phyloP scores from a whole-genome alignment of 2,888 invertebrate species.

The Tenthredo mesomela region DNA sequence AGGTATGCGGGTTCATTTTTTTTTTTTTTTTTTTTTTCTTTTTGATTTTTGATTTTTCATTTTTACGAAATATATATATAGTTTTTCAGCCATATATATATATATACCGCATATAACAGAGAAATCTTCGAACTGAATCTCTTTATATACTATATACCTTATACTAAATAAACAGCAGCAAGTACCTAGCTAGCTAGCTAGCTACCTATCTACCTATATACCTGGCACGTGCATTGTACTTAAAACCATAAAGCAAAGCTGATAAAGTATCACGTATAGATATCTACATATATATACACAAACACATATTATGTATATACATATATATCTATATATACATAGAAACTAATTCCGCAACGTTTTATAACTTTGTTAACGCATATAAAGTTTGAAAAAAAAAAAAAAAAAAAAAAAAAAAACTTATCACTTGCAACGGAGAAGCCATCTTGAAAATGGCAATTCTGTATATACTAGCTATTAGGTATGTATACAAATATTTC shows the following conservation, averaged over 20 bases:
- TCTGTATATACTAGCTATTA: neutral
- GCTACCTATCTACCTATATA: neutral
- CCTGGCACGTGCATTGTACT: neutral
- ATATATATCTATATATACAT: too few relatives aligned
- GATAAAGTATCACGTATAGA: neutral
- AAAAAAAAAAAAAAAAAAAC: neutral
- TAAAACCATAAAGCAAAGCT: neutral
- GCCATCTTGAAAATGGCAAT: neutral
- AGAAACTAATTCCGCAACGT: neutral
- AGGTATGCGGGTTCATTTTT: neutral
- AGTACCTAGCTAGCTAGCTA: neutral
- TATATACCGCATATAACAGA: too few relatives aligned
- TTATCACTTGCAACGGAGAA: neutral
- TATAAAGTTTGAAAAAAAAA: neutral
- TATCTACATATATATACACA: neutral
- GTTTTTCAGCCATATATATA: too few relatives aligned
- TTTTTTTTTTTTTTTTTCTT: neutral
- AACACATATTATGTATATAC: too few relatives aligned
- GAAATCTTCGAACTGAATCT: neutral
- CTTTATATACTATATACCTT: neutral
- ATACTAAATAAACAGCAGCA: neutral
- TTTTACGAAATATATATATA: neutral
- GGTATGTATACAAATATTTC: too few relatives aligned
- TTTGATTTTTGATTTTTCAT: neutral
- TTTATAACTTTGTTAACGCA: neutral